Evolutionary conservation across 2,797 vertebrate genomes (phyloP), one percentile per base, ranked within the genome.

Genomic region (Sebastes trivittatus): DNA sequence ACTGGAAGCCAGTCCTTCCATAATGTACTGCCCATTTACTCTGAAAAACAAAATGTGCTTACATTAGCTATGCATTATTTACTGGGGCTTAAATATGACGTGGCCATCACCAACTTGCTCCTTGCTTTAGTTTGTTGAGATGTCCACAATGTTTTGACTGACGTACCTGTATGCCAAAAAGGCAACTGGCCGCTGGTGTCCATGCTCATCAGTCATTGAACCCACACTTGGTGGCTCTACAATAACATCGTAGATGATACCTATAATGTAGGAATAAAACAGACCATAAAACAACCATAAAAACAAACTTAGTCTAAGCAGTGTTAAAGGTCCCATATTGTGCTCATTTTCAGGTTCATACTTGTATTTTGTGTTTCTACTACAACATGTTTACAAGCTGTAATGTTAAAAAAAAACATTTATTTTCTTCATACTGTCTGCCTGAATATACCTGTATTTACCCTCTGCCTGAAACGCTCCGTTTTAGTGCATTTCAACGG

Each of bases 1-100:
- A 86, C 98, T 99, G 87, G 98, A 99, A 4, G 98, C 98, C 0
- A 99, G 95, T 23, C 98, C 98, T 93, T 99, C 98, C 98, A 99
- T 99, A 63, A 99, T 99, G 91, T 99, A 99, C 60, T 99, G 98
- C 7, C 98, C 98, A 56, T 99, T 99, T 75, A 99, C 98, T 91
- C 98, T 99, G 86, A 16, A 80, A 60, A 67, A 72, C 75, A 20
- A 88, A 54, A 80, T 1, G 1, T 7, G 1, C 3, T 11, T 20
- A 7, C 6, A 62, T 81, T 25, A 80, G n/a, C 14, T 10, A 2
- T 6, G 61, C 5, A 32, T 59, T 16, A 14, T 34, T 46, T 11
- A 14, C n/a, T 18, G 7, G 22, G 7, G 32, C 13, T 6, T 6
- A 22, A 30, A 25, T 25, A 11, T 7, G 4, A 42, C 10, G 9